Evolutionary conservation across 1,140 invertebrate genomes (phyloP), one percentile per base, ranked within the genome.

Genomic region (Rhizoglyphus robini): DNA sequence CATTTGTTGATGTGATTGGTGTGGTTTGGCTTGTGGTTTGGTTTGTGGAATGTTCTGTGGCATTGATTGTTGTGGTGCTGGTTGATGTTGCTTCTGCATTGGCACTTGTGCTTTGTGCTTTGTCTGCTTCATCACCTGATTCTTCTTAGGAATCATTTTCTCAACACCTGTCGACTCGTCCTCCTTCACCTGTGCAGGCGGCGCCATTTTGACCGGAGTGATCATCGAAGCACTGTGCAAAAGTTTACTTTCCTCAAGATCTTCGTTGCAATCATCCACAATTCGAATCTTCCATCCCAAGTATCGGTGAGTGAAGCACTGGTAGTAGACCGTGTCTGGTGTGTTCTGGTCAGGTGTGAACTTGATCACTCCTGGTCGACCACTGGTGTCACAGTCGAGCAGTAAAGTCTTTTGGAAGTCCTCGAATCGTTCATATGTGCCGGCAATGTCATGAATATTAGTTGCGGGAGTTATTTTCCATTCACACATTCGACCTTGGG

Each of bases 241-340:
- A 4, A 15, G 18, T 54, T 29, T 11, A 23, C 25, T 8, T 57
- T 30, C 1, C 20, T 48, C 58, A 34, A 32, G 3, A 51, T 51
- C 4, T 41, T 51, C 3, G 29, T 74, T 70, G 65, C 90, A 94
- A 15, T 78, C 75, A 73, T 96, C 88, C 27, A 87, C 80, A 0
- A 96, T 88, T 71, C 90, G 86, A 68, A 96, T 96, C 76, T 90
- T 93, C 89, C 90, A 95, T 36, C 93, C 93, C 63, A 96, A 81
- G 72, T 92, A 85, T 38, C 90, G 86, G 76, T 94, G 88, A 11
- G 88, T 88, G 77, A 86, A 95, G 74, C 90, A 94, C 86, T 93
- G 76, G 30, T 79, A 77, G 74, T 93, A 95, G 34, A 95, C 87
- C 23, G 86, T 87, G 73, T 93, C 86, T 0, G 91, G 90, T 1